Base-by-base conservation (phyloP, 2,797 vertebrate species). In the Ptychobarbus kaznakovi region DNA sequence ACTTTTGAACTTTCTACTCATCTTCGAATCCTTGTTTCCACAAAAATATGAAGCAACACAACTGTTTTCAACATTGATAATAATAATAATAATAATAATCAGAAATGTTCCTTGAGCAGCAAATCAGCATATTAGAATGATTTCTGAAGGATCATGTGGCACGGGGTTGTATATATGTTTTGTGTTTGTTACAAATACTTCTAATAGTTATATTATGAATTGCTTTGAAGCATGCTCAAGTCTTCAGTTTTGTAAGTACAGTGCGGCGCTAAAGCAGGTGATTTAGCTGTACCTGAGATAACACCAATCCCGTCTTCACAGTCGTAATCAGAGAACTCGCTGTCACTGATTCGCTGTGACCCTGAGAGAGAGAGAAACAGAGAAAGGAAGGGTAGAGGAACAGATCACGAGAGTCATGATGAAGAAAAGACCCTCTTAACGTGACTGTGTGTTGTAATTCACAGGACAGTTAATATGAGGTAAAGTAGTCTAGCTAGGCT, bases 221-320 rank as follows among this genome's bases (percentile, higher is more conserved):
- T 58, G 53, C 10, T 63, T 22, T 42, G n/a, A 12, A 83, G 20
- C 12, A 75, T 1, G 1, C 72, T 46, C 42, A 16, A 75, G 20
- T 46, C 51, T 58, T 77, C 51, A 49, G 51, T 58, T 61, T 56
- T 53, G 46, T 72, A 61, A 82, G 58, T 25, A 53, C 58, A 51
- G 42, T 51, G 56, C 6, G 8, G 22, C 10, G 58, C 22, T 42
- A 77, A 53, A 68, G 16, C 15, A 40, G 13, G 53, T 80, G 42
- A 58, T 28, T 82, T 85, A 35, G 42, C 58, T 92, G 87, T 94
- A 99, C 98, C 98, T 97, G 97, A 95, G 86, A 98, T 94, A 56
- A 97, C 97, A 65, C 97, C 98, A 84, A 99, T 95, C 86, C 97
- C 97, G 70, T 99, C 97, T 88, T 99, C 98, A 93, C 97, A 98